Base-by-base conservation (phyloP, 1,140 invertebrate genomes). In the Mactra quadrangularis region DNA sequence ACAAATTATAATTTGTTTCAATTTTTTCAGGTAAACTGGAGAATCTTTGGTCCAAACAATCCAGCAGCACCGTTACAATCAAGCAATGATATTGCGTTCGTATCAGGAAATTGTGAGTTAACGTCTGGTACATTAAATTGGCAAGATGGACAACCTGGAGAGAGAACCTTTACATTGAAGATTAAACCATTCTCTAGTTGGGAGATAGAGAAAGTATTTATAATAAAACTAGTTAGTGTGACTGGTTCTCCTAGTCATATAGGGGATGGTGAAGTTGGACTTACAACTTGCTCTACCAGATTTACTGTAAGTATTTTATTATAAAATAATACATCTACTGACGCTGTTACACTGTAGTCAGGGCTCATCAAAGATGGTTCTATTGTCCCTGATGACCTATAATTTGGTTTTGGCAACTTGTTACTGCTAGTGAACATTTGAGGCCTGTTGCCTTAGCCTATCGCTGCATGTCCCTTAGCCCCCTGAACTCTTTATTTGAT, bases 11-110 rank as follows among this genome's bases (percentile, higher is more conserved):
- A n/a, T n/a, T n/a, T n/a, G n/a, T n/a, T n/a, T n/a, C n/a, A n/a
- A n/a, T n/a, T n/a, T n/a, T n/a, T n/a, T n/a, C n/a, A 74, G 71
- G 87, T 92, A 2, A 85, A 68, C 22, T 92, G 92, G 92, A 83
- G 87, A 45, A 90, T 92, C 53, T 83, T 92, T 86, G 92, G 92
- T 22, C 91, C 90, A 22, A 92, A 92, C 62, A 91, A 90, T 60
- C 86, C 88, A 1, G 82, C 52, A 11, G 68, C 68, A 15, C 72
- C 86, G 6, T 77, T 92, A 17, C 62, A 85, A n/a, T 88, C 87
- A 27, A 91, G 88, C 6, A 89, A 87, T 71, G 91, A 92, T 74
- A 83, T 92, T 15, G 86, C 85, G 53, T 85, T 64, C 55, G 76
- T 72, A 4, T 55, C 55, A 3, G 85, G 82, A 17, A 86, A 77